Base-by-base conservation (phyloP, 2,888 invertebrate species). In the Pristionchus fissidentatus region DNA sequence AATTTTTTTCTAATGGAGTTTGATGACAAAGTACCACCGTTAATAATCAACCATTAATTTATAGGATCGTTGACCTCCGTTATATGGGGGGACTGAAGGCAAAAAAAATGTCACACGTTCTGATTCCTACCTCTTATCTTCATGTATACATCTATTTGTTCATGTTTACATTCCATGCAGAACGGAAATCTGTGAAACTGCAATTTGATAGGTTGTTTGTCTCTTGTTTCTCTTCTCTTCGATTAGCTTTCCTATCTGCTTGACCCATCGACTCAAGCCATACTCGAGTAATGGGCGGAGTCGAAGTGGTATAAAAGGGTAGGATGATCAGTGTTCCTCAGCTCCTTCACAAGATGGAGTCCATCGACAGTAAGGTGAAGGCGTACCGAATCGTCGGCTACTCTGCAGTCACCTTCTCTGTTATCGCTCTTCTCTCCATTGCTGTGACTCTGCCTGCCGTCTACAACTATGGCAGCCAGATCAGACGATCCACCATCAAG, bases 301-400 rank as follows among this genome's bases (percentile, higher is more conserved):
- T 35, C 38, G 19, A 15, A 38, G 15, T 15, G 10, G 35, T 35
- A 70, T 70, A 70, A 26, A 70, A 70, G 70, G 35, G 10, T 41
- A 15, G 15, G 19, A 41, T 29, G 4, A 10, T 41, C 41, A 22
- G 35, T 70, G 4, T 41, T 35, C 70, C 15, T 38, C 19, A 15
- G 10, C 77, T 49, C 32, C 52, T 32, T 29, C 19, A 19, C 38
- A 32, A 26, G 26, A 79, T 79, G 79, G 79, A 79, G 22, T 46
- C 46, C 10, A n/a, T 57, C 41, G 79, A 41, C 57, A 70, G 35
- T 13, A 81, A 81, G 32, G 81, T 81, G 19, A 62, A 66, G 81
- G 81, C 81, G 22, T 81, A 81, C 35, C 81, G 81, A 10, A 66
- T 81, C 46, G 81, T 81, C n/a, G 81, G 81, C n/a, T 81, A 81